Evolutionary conservation across 2,113 vertebrate species (phyloP), one percentile per base, ranked within the genome.

Genomic region (Gymnocephalus cernua): DNA sequence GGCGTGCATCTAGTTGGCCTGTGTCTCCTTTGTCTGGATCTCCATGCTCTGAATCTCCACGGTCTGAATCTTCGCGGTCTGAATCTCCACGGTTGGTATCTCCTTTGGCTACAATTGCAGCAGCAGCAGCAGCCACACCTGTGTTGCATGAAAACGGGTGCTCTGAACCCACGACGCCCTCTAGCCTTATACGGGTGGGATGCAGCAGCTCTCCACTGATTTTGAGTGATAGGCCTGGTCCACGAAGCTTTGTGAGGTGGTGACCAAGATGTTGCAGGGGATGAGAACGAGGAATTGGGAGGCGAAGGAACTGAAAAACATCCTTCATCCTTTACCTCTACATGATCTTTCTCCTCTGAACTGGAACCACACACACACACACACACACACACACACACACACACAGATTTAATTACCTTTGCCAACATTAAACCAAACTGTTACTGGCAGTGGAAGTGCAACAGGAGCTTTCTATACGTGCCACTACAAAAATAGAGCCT

Each of bases 11-110:
- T 32, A 23, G 21, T 35, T 12, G 18, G 38, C 32, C 0, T 54
- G 56, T 3, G 11, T 41, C 15, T 41, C n/a, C 45, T 2, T 19
- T 0, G 7, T 6, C 3, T 4, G 25, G 0, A 14, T 4, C 14
- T n/a, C 6, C 27, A 7, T 21, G n/a, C 15, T 11, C 51, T n/a
- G 41, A 1, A 57, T 41, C 32, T 25, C 15, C 14, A 11, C 1
- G 32, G 32, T 11, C 68, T 23, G 38, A 0, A 38, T 38, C 38
- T 32, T 6, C 32, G 6, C 0, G 32, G 32, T 32, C 32, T 6
- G 32, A 1, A 32, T 32, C 32, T 6, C 32, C 32, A 32, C 6
- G 25, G 56, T 29, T 2, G 41, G 54, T 35, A 66, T 56, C 23
- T 19, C 6, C 13, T 7, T 0, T 0, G 41, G n/a, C 11, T 8